Evolutionary conservation across 1,140 invertebrate genomes (phyloP).

Genomic region (Bursaphelenchus mucronatus): DNA sequence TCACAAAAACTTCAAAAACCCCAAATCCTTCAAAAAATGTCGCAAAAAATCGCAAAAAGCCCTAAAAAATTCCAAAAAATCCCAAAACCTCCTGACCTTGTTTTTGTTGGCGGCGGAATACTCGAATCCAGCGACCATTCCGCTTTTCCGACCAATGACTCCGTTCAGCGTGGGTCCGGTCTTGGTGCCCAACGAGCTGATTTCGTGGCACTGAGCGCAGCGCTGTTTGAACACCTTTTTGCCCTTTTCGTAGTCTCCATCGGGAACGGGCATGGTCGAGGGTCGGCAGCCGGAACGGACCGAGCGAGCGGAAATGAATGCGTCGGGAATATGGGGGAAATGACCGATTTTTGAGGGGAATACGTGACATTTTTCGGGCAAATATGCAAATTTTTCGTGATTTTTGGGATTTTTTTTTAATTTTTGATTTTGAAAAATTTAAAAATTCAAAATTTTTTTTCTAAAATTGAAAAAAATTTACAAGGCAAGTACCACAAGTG

Average conservation of each 20-base stretch:
- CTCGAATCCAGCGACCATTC: constrained; percentile 82
- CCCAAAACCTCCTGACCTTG: constrained; percentile 69
- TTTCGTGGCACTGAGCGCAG: constrained; percentile 96
- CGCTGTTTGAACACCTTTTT: constrained; percentile 91
- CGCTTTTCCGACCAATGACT: constrained; percentile 87
- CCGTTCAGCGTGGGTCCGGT: constrained; percentile 90
- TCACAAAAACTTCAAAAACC: too few species aligned
- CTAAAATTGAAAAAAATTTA: too few species aligned
- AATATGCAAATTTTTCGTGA: too few species aligned
- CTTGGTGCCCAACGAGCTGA: constrained; percentile 70
- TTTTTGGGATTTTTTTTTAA: too few species aligned
- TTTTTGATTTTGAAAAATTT: too few species aligned
- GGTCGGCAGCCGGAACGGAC: too few species aligned
- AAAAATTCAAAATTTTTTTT: too few species aligned
- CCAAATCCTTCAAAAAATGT: neutral
- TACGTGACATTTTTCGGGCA: too few species aligned
- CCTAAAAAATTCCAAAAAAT: neutral
- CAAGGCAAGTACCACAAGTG: too few species aligned
- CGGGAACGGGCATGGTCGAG: constrained; percentile 37
- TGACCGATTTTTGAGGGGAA: too few species aligned
- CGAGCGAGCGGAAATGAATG: too few species aligned
- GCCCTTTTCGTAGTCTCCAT: constrained; percentile 86
- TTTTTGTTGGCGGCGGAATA: constrained; percentile 92
- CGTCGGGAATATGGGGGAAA: too few species aligned
- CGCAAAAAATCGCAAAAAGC: neutral